Evolutionary conservation across 2,797 vertebrate genomes (phyloP).

Genomic region (Sebastes vulpes): DNA sequence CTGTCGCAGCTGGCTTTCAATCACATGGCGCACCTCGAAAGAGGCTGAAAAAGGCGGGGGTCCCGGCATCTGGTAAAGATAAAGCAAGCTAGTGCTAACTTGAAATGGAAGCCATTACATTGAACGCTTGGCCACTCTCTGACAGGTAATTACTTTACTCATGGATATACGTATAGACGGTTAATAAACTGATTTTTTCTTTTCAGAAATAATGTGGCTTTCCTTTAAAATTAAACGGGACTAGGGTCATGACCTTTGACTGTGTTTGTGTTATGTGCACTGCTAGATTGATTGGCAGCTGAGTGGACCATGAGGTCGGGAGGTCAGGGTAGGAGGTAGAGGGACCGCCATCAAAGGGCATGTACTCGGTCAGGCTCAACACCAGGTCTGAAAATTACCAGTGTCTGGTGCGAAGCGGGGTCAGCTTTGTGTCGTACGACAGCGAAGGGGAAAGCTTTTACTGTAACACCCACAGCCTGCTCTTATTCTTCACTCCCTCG

Average conservation of each 20-base stretch:
- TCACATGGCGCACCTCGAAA: constrained; percentile 48
- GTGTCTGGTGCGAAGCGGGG: constrained; percentile 32
- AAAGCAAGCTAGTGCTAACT: constrained; percentile 60
- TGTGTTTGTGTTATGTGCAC: neutral
- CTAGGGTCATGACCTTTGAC: neutral
- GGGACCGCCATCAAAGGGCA: constrained; percentile 23
- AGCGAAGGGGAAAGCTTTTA: neutral
- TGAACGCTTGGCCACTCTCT: constrained; percentile 26
- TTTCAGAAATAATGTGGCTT: neutral
- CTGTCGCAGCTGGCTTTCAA: constrained; percentile 78
- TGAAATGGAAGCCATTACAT: constrained; percentile 71
- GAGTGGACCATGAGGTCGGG: constrained; percentile 8
- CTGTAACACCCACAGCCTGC: constrained; percentile 1
- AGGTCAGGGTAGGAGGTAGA: constrained; percentile 40
- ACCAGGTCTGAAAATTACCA: constrained; percentile 40
- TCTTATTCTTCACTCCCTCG: neutral
- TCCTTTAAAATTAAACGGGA: constrained; percentile 16
- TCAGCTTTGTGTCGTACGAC: constrained; percentile 15
- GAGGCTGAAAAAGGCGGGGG: constrained; percentile 5
- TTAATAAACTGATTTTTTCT: neutral
- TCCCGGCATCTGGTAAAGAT: constrained; percentile 72
- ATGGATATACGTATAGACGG: neutral
- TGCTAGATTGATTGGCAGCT: constrained; percentile 47
- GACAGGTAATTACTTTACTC: neutral
- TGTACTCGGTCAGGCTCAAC: constrained; percentile 51